These are phyloP conservation scores for Microcaecilia unicolor DNA, from an alignment of 2,797 vertebrate genomes.

Conservation along the genomic window DNA sequence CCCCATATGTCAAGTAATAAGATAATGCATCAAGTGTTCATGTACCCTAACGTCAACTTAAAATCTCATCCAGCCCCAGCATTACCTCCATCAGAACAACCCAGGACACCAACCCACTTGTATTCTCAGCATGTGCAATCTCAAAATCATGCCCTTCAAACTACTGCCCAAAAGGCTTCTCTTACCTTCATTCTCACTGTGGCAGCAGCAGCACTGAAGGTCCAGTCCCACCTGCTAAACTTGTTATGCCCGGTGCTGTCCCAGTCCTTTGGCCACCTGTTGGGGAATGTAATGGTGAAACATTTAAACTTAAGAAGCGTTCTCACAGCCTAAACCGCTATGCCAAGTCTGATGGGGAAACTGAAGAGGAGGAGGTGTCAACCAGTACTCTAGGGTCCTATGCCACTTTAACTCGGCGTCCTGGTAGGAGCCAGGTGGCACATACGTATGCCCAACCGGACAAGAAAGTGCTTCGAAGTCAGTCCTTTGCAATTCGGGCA, in stretches of 20 bases:
- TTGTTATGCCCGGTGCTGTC: constrained; percentile 15
- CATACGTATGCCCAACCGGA: constrained; percentile 36
- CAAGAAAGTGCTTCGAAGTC: constrained; percentile 70
- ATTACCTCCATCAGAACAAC: constrained; percentile 16
- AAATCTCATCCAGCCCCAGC: constrained; percentile 39
- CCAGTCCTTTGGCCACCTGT: constrained; percentile 21
- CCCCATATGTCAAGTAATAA: constrained; percentile 63
- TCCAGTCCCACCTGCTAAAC: background rate
- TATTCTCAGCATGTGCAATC: constrained; percentile 19
- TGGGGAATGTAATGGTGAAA: background rate
- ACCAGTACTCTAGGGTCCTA: constrained; percentile 69
- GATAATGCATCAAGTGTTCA: constrained; percentile 49
- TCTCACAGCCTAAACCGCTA: constrained; percentile 75
- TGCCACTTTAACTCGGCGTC: constrained; percentile 75
- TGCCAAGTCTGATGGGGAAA: constrained; percentile 75
- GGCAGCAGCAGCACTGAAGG: background rate
- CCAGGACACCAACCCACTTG: constrained; percentile 6
- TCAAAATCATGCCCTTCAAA: no score
- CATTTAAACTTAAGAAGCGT: constrained; percentile 63
- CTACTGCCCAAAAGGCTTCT: constrained; percentile 48
- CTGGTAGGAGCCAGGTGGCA: constrained; percentile 55
- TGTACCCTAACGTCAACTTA: constrained; percentile 56
- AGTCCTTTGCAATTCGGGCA: constrained; percentile 83
- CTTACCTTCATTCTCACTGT: constrained; percentile 50
- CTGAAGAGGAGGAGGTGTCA: constrained; percentile 60